phyloP scores from a whole-genome alignment of 2,888 invertebrate species.

The Brachycybe producta region DNA sequence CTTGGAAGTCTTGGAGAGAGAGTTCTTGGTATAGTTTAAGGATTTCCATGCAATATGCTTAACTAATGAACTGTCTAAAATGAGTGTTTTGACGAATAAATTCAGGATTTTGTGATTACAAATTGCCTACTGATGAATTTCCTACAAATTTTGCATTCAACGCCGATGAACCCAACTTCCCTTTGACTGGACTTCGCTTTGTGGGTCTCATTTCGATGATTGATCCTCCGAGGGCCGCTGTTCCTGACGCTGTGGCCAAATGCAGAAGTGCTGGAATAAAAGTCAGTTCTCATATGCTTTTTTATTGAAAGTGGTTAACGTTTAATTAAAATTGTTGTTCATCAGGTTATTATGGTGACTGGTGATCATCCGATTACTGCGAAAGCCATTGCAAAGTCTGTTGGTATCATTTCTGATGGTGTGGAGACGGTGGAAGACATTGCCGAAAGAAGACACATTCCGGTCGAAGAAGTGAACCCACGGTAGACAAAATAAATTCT shows the following conservation, averaged over 20 bases:
- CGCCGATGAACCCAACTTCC: slow-evolving; percentile 32
- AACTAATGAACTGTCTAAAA: too few relatives aligned
- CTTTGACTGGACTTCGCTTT: slow-evolving; percentile 28
- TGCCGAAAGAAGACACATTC: slow-evolving; percentile 30
- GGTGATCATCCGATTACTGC: slow-evolving; percentile 28
- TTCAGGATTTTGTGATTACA: slow-evolving; percentile 26
- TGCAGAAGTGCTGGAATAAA: slow-evolving; percentile 34
- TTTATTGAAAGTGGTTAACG: too few relatives aligned
- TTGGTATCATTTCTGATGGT: slow-evolving; percentile 38
- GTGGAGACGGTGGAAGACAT: slow-evolving; percentile 35
- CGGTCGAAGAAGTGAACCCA: slow-evolving; percentile 33
- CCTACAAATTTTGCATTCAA: slow-evolving; percentile 26
- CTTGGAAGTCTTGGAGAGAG: slow-evolving; percentile 25
- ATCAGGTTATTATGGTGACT: slow-evolving; percentile 36
- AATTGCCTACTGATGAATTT: slow-evolving; percentile 23
- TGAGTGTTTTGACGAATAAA: too few relatives aligned
- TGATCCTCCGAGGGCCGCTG: slow-evolving; percentile 32
- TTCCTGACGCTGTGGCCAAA: slow-evolving; percentile 32
- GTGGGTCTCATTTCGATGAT: slow-evolving; percentile 32
- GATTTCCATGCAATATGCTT: too few relatives aligned
- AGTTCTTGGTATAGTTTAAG: too few relatives aligned
- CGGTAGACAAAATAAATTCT: slow-evolving; percentile 28
- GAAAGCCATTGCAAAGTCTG: slow-evolving; percentile 33
- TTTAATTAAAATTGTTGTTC: too few relatives aligned
- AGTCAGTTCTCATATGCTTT: too few relatives aligned